Evolutionary conservation across 2,797 vertebrate genomes (phyloP).

Genomic region (Eptatretus atami): DNA sequence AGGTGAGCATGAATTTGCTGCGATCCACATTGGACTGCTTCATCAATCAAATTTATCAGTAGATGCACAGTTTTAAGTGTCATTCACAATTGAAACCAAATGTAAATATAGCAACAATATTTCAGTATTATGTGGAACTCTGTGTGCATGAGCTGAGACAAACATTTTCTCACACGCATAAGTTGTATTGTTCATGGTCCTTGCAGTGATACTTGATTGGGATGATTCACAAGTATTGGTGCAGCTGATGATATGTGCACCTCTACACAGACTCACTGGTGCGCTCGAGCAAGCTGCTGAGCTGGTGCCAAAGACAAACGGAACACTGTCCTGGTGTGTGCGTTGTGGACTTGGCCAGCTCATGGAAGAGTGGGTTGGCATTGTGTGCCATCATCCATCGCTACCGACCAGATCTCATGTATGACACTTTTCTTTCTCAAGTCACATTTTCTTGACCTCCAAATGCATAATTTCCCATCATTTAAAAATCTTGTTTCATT

Average conservation of each 20-base stretch:
- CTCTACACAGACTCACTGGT: slow-evolving; percentile 42
- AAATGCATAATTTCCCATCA: background rate
- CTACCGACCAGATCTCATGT: slow-evolving; percentile 87
- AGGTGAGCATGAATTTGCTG: no score
- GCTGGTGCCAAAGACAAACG: slow-evolving; percentile 88
- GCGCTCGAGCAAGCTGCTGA: slow-evolving; percentile 67
- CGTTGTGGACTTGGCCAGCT: slow-evolving; percentile 66
- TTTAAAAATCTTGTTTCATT: slow-evolving; percentile 8
- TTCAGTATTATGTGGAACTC: no score
- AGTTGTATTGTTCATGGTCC: no score
- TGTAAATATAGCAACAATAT: no score
- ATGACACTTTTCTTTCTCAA: slow-evolving; percentile 16
- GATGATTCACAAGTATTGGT: background rate
- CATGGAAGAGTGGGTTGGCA: slow-evolving; percentile 87
- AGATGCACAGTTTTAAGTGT: no score
- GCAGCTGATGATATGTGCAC: slow-evolving; percentile 6
- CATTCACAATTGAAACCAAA: no score
- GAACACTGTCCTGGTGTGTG: slow-evolving; percentile 56
- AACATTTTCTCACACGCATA: no score
- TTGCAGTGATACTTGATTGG: no score
- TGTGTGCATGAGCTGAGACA: no score
- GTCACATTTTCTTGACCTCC: background rate
- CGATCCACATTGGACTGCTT: no score
- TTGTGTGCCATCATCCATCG: slow-evolving; percentile 72
- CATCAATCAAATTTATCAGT: no score